Evolutionary conservation across 2,888 invertebrate species (phyloP), one percentile per base, ranked within the genome.

Genomic region (Lutraria lutraria): DNA sequence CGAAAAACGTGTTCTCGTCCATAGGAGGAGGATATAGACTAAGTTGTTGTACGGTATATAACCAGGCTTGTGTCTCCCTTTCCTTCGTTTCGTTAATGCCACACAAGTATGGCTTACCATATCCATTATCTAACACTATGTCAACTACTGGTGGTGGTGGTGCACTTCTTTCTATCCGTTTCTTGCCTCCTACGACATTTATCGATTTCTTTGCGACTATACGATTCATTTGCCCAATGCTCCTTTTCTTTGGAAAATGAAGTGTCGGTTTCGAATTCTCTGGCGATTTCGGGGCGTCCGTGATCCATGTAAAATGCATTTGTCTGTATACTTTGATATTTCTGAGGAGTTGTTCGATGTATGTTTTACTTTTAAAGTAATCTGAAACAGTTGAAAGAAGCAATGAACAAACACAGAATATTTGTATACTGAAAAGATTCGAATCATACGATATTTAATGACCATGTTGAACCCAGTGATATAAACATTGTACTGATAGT

Each of bases 41-140:
- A 21, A 63, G 63, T n/a, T n/a, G 19, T 8, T 63, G n/a, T 63
- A 21, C 63, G 21, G n/a, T 63, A 63, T 63, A 63, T n/a, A 63
- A 63, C 63, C 63, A 63, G 63, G 63, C 63, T n/a, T 63, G 63
- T n/a, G 63, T 63, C n/a, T 63, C 63, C n/a, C 63, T 63, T 21
- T 63, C 63, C 1, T 63, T 63, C 21, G 63, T 63, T 63, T 63
- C 63, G 63, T 63, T 63, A 10, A 63, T n/a, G 63, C 8, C 63
- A 8, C 63, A 19, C n/a, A n/a, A 19, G n/a, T 15, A 63, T 63
- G 8, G 19, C n/a, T 63, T 63, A 10, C 63, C 21, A 8, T n/a
- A 63, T 6, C n/a, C n/a, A n/a, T 8, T 63, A 3, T 19, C 19
- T 63, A 63, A n/a, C 2, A 63, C 63, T 8, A 63, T 63, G 63